A percentile compares a stretch with the other conserved stretches of the same genome.
These are phyloP conservation scores for Isoperla grammatica DNA, from an alignment of 2,888 invertebrate genomes.

Conservation along the genomic window DNA sequence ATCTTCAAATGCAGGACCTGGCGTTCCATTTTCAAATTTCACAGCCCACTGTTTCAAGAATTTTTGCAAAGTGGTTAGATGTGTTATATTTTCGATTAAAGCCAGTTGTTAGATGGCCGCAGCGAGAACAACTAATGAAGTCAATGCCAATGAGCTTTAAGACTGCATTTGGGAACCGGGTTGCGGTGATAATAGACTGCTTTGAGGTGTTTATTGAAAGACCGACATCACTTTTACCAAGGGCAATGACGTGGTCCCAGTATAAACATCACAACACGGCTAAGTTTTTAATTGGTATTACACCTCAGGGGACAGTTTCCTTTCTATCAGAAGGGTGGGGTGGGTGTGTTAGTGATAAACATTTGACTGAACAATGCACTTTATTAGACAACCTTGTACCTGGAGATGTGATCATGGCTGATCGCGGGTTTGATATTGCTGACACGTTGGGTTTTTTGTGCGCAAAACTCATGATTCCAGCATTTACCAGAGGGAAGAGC, in stretches of 20 bases:
- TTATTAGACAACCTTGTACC: not conserved
- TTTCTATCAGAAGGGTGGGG: no score
- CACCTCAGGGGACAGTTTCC: no score
- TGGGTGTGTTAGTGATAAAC: constrained; percentile 31
- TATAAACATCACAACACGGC: not conserved
- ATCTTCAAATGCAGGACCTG: constrained; percentile 7
- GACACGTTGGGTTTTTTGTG: no score
- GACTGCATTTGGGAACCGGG: no score
- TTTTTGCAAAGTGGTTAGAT: constrained; percentile 11
- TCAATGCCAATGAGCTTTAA: constrained; percentile 12
- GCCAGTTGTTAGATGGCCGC: no score
- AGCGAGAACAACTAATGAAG: not conserved
- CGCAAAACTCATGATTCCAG: constrained; percentile 15
- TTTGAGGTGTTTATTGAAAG: no score
- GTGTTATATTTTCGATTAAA: not conserved
- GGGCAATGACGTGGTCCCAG: not conserved
- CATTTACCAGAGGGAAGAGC: not conserved
- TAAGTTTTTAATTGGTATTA: no score
- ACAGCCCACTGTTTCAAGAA: constrained; percentile 5
- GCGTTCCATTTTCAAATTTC: constrained; percentile 5
- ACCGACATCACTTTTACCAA: not conserved
- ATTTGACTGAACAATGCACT: no score
- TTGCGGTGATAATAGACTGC: no score
- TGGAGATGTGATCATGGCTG: not conserved
- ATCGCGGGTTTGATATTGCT: not conserved